These are phyloP conservation scores for Melikaiella ostensackeni DNA, from an alignment of 2,888 invertebrate species.

Conservation along the genomic window DNA sequence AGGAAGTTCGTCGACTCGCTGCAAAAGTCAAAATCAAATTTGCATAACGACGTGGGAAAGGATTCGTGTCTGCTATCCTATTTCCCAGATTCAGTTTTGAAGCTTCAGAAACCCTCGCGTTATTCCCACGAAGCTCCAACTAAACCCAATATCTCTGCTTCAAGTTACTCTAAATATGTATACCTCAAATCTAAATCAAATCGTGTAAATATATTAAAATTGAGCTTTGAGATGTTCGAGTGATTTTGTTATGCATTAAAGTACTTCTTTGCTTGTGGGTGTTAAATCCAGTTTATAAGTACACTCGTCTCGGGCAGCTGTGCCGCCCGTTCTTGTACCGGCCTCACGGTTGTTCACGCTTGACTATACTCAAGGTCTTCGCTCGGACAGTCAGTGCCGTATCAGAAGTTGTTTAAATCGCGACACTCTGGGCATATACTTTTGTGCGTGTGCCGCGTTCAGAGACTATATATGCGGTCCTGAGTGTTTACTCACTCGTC, in stretches of 20 bases:
- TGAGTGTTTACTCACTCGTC: too few species aligned
- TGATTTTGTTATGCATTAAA: background rate
- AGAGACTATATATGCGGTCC: too few species aligned
- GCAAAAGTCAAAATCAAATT: slow-evolving; percentile 14
- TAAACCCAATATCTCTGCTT: background rate
- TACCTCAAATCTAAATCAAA: background rate
- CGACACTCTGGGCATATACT: too few species aligned
- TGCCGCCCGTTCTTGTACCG: too few species aligned
- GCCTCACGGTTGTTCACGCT: too few species aligned
- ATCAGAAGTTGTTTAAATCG: too few species aligned
- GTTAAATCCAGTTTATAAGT: too few species aligned
- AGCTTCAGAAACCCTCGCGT: background rate
- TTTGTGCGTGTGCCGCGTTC: too few species aligned
- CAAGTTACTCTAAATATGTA: background rate
- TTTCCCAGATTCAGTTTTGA: slow-evolving; percentile 6
- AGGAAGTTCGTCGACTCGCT: background rate
- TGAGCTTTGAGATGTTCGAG: background rate
- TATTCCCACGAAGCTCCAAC: background rate
- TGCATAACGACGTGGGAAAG: slow-evolving; percentile 5
- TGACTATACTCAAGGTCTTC: too few species aligned
- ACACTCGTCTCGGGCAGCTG: too few species aligned
- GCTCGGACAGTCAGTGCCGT: too few species aligned
- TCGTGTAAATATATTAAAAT: background rate
- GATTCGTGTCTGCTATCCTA: background rate
- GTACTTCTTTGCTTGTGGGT: too few species aligned